Evolutionary conservation across 2,888 invertebrate species (phyloP), one percentile per base, ranked within the genome.

Genomic region (Cotesia congregata): DNA sequence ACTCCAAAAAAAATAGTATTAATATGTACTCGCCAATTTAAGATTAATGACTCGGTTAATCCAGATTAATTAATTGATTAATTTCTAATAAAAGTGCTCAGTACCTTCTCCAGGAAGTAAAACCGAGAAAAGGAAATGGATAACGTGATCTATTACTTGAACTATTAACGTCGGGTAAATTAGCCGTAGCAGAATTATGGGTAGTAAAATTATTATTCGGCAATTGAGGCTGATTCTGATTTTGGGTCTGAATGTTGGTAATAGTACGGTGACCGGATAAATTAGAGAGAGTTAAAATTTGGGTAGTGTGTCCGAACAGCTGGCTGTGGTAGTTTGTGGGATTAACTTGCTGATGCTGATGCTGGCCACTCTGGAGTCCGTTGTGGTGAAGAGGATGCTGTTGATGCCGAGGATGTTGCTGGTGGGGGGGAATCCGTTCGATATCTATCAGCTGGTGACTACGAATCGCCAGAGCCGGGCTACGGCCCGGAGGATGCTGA

Each of bases 91-190:
- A 50, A 50, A 50, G 9, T 12, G 30, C 61, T 86, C 82, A 88
- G 81, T 86, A 89, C 83, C 89, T 86, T 79, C 87, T 85, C 77
- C 88, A 88, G 61, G 88, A 88, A 62, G 88, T 82, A 79, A 87
- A 88, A 79, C 86, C 85, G 64, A 87, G 83, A 80, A 87, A 89
- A 41, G 89, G 87, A 77, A 88, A 87, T 41, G 87, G 88, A 79
- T 86, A 88, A 77, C 88, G 85, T 77, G 88, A 86, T 17, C 83
- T 83, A 73, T 86, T 86, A 61, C 84, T 81, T 74, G 50, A 50
- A 50, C 3, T 30, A 30, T 50, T 50, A 50, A 12, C 50, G 50
- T 50, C 50, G 12, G 7, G 82, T 83, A 6, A 82, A 80, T 12
- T 80, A 81, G 12, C 50, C 12, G 50, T 12, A 50, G 50, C 50